Percentiles rank a stretch among this genome's conserved stretches.
Conservation (phyloP, 2,888 invertebrate species). For the Cryptocephalus moraei region DNA sequence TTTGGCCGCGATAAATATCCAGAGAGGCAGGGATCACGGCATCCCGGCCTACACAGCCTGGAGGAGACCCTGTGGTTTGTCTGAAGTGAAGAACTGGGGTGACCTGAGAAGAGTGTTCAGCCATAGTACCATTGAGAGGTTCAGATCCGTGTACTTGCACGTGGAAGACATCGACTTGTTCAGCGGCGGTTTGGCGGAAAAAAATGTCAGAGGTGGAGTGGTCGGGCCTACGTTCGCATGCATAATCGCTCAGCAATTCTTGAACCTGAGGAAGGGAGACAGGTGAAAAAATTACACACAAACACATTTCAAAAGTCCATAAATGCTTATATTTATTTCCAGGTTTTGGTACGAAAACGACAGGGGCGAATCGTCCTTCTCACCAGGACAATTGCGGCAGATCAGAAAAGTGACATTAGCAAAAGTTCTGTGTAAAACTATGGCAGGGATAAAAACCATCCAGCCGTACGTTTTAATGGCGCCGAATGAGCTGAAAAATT, state of each 20-base stretch:
- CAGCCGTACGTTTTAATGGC: constrained; percentile 63
- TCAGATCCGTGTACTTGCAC: constrained; percentile 46
- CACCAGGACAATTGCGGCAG: constrained; percentile 64
- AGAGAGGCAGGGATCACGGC: constrained; percentile 80
- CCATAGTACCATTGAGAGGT: constrained; percentile 49
- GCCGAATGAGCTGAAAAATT: constrained; percentile 49
- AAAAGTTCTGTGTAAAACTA: constrained; percentile 59
- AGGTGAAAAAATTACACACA: constrained; percentile 14
- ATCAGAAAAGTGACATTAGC: constrained; percentile 61
- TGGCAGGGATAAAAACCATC: constrained; percentile 53
- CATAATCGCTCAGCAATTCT: constrained; percentile 78
- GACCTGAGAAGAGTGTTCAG: constrained; percentile 60
- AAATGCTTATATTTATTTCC: background rate
- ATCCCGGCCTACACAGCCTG: constrained; percentile 69
- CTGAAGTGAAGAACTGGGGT: constrained; percentile 54
- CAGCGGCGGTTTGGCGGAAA: constrained; percentile 72
- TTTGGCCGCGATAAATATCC: constrained; percentile 79
- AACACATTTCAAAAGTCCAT: background rate
- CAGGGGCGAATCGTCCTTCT: constrained; percentile 62
- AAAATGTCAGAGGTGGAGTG: constrained; percentile 66
- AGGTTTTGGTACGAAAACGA: constrained; percentile 79
- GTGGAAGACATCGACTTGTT: constrained; percentile 80
- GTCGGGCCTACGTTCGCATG: constrained; percentile 85
- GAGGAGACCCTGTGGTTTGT: constrained; percentile 69
- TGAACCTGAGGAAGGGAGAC: constrained; percentile 66